Percentiles rank a stretch among this genome's conserved stretches.
Evolutionary conservation across 2,113 vertebrate species (phyloP).

Genomic region (Clarias magur): DNA sequence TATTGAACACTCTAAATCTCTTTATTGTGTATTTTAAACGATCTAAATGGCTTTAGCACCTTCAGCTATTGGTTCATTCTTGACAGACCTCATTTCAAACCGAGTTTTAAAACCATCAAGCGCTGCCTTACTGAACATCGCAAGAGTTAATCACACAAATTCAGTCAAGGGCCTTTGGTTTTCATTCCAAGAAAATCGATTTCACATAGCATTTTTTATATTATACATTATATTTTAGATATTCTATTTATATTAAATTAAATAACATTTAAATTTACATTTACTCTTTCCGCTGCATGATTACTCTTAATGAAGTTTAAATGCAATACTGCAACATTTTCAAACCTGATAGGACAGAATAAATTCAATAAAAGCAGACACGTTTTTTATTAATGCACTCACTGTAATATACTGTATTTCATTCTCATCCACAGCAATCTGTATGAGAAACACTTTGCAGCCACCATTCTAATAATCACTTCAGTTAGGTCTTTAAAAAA

Average conservation of each 20-base stretch:
- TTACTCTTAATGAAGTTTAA: not conserved
- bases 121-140: not conserved
- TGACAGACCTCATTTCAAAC: conserved; percentile 18
- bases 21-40: conserved; percentile 15
- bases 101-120: conserved; percentile 7
- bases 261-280: not conserved
- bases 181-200: conserved; percentile 1
- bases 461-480: not conserved
- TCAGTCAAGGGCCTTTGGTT: not conserved
- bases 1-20: conserved; percentile 1
- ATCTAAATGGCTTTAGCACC: conserved; percentile 32
- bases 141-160: conserved; percentile 24
- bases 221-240: not conserved
- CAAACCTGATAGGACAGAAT: not conserved
- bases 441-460: not conserved
- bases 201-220: not conserved
- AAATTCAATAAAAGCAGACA: not conserved
- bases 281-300: not conserved
- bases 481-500: not conserved
- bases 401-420: not conserved
- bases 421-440: not conserved
- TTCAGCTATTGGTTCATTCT: conserved; percentile 12
- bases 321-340: not conserved
- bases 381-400: not conserved
- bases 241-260: not conserved